Base-by-base conservation (phyloP, 2,797 vertebrate species). In the Distichodus sexfasciatus region DNA sequence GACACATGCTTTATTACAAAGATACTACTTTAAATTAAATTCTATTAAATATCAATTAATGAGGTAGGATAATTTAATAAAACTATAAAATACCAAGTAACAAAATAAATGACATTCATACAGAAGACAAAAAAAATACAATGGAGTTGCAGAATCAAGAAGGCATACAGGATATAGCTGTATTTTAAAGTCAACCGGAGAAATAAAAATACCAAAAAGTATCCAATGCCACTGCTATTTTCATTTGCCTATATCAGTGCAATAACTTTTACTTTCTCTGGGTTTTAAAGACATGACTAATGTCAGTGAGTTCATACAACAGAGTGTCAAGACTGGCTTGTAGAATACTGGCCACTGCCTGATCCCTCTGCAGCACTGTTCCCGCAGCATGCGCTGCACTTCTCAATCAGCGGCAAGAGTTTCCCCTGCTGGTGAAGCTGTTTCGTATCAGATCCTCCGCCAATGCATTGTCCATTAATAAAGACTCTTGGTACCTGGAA, bases 401-500 rank as follows among this genome's bases (percentile, higher is more conserved):
- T 91, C 76, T 91, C 69, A 53, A 98, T 87, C 55, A 99, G 82
- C 2, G 94, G 92, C 69, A 94, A 69, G 72, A 98, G 80, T 81
- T 87, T 96, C 8, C 96, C 97, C 84, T 96, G 92, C 69, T 90
- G 88, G 15, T 96, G 93, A 77, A 96, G 94, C 71, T 87, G 90
- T 0, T 91, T 89, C 71, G 93, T 96, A 38, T 98, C 96, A 0
- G 91, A 88, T 69, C 96, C 95, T 2, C 97, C 97, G 21, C 97
- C 96, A 15, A 99, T 91, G 82, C 94, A 97, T 72, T 86, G 87
- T 46, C 96, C 96, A 11, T 98, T 98, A 67, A 99, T 88, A 88
- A 98, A 99, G 71, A 79, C 77, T 67, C 92, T 89, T 51, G 97
- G 97, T n/a, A 99, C 95, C 96, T 99, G 73, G 74, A 65, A 54